Base-by-base conservation (phyloP, 2,888 invertebrate genomes). In the Parascotia fuliginaria region DNA sequence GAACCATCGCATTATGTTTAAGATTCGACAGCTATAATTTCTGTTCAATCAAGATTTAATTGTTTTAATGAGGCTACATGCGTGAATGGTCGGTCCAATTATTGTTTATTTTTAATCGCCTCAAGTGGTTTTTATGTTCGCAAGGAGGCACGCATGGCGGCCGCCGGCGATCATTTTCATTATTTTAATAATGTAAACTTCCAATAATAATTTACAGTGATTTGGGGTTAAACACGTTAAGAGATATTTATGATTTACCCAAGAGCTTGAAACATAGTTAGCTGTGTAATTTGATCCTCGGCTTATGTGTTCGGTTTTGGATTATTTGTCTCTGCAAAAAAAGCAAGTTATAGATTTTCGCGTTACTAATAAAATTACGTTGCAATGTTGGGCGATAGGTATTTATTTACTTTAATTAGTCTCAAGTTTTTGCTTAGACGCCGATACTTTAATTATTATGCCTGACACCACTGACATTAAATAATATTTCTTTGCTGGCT, bases 71-170 rank as follows among this genome's bases (percentile, higher is more conserved):
- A 92, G 91, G 77, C 89, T 81, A 79, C 91, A 91, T 92, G 92
- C 92, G 92, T 92, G 92, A 92, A 92, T 90, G 85, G 90, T 81
- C 90, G 89, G 87, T 80, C 88, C 92, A 92, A 92, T 92, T 92
- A 92, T 90, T 92, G 92, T 92, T 92, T 92, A 92, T 92, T 92
- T 92, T 92, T 92, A 92, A 92, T 92, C 90, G 92, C 91, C 92
- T 74, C 85, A 83, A 92, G 92, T 83, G 90, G 87, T 90, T 90
- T 89, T 90, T 89, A 83, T 89, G 92, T 90, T 91, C 85, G 92
- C 91, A 87, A 89, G 77, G 83, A 83, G 73, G 85, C 91, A 89
- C 89, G 88, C 90, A 90, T 83, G 85, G 86, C 71, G 85, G 88
- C 92, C 89, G 64, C 70, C 63, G 83, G 90, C 89, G 87, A 85